A percentile compares a stretch with the other conserved stretches of the same genome.
Conservation (phyloP, 2,113 vertebrate genomes). For the Melanostigma gelatinosum region DNA sequence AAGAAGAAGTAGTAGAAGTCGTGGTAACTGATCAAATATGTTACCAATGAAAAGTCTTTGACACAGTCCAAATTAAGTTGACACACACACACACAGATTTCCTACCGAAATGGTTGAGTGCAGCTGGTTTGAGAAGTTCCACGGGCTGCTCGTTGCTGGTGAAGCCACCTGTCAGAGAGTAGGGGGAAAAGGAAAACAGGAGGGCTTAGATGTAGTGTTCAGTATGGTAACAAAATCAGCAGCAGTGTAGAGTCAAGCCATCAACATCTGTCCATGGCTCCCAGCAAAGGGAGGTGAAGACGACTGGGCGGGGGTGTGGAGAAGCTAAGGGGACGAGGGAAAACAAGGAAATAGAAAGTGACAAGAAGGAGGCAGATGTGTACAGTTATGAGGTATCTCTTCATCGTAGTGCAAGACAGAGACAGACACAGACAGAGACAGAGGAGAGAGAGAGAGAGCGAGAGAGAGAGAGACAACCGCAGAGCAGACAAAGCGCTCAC, state of each 20-base stretch:
- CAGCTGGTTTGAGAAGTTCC: slow-evolving; percentile 71
- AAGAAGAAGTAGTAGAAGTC: background rate
- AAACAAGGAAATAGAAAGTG: slow-evolving; percentile 1
- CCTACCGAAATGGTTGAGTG: slow-evolving; percentile 75
- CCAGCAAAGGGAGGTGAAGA: background rate
- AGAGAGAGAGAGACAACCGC: background rate
- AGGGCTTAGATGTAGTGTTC: background rate
- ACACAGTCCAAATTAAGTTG: background rate
- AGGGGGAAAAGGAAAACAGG: background rate
- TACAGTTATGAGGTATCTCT: background rate
- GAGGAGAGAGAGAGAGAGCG: background rate
- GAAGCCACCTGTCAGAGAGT: slow-evolving; percentile 67
- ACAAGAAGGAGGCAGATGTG: slow-evolving; percentile 4
- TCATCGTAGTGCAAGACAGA: background rate
- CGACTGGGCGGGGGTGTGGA: background rate
- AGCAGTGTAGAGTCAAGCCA: slow-evolving; percentile 4
- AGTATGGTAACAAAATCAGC: background rate
- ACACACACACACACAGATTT: background rate
- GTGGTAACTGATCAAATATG: background rate
- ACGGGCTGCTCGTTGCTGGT: slow-evolving; percentile 72
- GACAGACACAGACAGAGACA: background rate
- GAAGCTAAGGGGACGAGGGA: background rate
- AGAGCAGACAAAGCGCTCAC: background rate
- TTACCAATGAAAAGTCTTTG: background rate
- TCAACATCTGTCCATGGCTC: background rate